Percentiles rank a stretch among this genome's conserved stretches.
Evolutionary conservation across 2,888 invertebrate species (phyloP).

Genomic region (Orchestes rusci): DNA sequence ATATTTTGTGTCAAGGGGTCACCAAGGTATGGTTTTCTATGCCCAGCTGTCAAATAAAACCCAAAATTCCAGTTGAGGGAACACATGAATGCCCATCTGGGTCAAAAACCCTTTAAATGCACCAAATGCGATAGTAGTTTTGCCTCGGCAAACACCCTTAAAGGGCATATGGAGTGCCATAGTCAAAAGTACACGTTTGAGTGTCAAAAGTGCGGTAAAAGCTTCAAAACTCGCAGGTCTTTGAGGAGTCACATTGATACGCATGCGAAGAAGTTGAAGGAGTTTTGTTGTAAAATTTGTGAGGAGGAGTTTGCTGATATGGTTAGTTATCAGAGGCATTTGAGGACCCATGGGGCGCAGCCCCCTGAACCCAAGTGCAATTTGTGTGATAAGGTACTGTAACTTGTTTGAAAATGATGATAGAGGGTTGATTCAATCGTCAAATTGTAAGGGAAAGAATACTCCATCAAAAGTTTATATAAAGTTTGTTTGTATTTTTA

Average conservation of each 20-base stretch:
- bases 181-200: slow-evolving; percentile 30
- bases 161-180: slow-evolving; percentile 34
- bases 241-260: slow-evolving; percentile 32
- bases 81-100: slow-evolving; percentile 34
- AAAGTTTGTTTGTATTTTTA: no score
- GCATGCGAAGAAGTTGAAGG: slow-evolving; percentile 31
- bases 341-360: slow-evolving; percentile 29
- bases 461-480: no score
- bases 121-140: slow-evolving; percentile 33
- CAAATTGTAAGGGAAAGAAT: no score
- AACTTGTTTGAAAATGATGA: neutral
- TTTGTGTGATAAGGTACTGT: slow-evolving; percentile 28
- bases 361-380: slow-evolving; percentile 30
- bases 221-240: slow-evolving; percentile 32
- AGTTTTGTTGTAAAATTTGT: slow-evolving; percentile 33
- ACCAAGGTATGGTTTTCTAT: slow-evolving; percentile 23
- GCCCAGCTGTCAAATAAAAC: neutral
- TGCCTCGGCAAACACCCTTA: slow-evolving; percentile 31
- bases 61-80: slow-evolving; percentile 28
- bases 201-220: slow-evolving; percentile 34
- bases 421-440: no score
- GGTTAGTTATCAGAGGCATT: slow-evolving; percentile 29
- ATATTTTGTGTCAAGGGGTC: slow-evolving; percentile 32
- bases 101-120: slow-evolving; percentile 34
- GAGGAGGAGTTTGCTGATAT: slow-evolving; percentile 26